Base-by-base conservation (phyloP, 2,888 invertebrate species). In the Merodon equestris region DNA sequence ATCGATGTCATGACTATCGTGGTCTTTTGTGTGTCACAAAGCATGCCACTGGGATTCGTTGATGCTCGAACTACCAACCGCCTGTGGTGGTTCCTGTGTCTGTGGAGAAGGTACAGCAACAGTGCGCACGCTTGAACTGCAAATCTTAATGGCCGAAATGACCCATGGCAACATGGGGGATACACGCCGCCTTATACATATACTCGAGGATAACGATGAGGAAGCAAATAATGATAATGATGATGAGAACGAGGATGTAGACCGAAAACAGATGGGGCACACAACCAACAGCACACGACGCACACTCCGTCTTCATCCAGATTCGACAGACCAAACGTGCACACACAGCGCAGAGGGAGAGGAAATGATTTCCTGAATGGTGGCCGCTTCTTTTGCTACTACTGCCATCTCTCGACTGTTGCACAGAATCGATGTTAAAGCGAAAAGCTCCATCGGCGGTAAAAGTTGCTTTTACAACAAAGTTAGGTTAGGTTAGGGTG, bases 81-180 rank as follows among this genome's bases (percentile, higher is more conserved):
- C 27, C 3, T 27, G 27, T 27, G 27, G 7, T 27, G 27, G 3
- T 27, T 27, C 27, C 7, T 27, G 27, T 27, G 27, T 27, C 27
- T 27, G 7, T 7, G 27, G 27, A 27, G 27, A 27, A 27, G 27
- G n/a, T 27, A 57, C 19, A 64, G 72, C 64, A 72, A 53, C 72
- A 67, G 61, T 64, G 79, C 79, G 79, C 79, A 79, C 79, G 79
- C 74, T 64, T 74, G 68, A 74, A 74, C 74, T 74, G 74, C 74
- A 79, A 79, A 79, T 70, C 79, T 79, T 79, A 79, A 79, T 79
- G 79, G 79, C 79, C 79, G 79, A 79, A 74, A 64, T 70, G 74
- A 70, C 74, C 79, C 79, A 79, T 51, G 70, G 74, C 48, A 73
- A 73, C 63, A 68, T 57, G 58, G 67, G 64, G 61, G 63, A 56